Evolutionary conservation across 2,113 vertebrate genomes (phyloP), one percentile per base, ranked within the genome.

Genomic region (Azemiops feae): DNA sequence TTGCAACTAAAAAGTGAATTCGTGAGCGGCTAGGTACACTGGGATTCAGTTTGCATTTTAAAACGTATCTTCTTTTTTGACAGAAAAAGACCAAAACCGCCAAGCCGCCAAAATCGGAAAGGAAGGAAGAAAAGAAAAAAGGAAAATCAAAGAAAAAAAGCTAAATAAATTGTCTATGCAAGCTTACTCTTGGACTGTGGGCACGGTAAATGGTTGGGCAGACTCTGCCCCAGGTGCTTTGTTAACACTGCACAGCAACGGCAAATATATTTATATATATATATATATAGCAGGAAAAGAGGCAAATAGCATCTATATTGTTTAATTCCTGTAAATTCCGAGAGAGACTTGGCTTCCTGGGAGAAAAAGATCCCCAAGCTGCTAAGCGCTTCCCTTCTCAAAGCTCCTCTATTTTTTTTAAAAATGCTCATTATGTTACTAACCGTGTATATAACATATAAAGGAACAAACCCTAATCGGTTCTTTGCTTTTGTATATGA

Each of bases 51-150:
- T 22, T 30, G 52, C 30, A 20, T 89, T 89, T 81, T 23, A 54
- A 74, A 34, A 39, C 7, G 18, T 93, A 91, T 94, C 81, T 92
- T 69, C 27, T 93, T 90, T 58, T 50, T 23, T 95, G 98, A 98
- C 98, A 98, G 96, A 99, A 98, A 97, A 99, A 98, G 95, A 93
- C 85, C 0, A 99, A 98, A 97, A 91, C 97, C 93, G 97, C 97
- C 93, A 99, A 98, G 96, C 95, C 96, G 81, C 64, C 97, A 91
- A 99, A 98, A 94, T 97, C 97, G 95, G 98, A 98, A 95, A 98
- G 98, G 97, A 97, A 96, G 0, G 98, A 97, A 64, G 98, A 98
- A 94, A 97, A 97, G 93, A 98, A 97, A 98, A 98, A 94, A 98
- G 98, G 23, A 98, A 97, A 94, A 97, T 97, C 95, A 99, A 99